A percentile compares a stretch with the other conserved stretches of the same genome.
These are phyloP conservation scores for Tipula confusa DNA, from an alignment of 2,888 invertebrate genomes.

Conservation along the genomic window DNA sequence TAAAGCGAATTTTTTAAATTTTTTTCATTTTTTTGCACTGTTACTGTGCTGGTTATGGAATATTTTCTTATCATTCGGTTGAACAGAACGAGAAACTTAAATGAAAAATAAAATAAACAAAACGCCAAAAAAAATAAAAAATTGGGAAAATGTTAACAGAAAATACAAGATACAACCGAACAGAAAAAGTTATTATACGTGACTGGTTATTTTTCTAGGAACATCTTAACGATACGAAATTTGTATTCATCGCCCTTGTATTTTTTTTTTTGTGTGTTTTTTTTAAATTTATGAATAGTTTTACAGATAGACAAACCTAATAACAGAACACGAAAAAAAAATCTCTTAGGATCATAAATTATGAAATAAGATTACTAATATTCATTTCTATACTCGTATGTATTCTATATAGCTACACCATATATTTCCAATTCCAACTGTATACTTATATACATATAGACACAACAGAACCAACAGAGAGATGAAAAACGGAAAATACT, in stretches of 20 bases:
- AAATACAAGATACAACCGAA: not conserved
- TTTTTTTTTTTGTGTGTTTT: not conserved
- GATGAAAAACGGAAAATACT: not conserved
- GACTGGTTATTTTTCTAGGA: not conserved
- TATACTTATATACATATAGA: not conserved
- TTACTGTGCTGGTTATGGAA: not conserved
- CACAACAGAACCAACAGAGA: not conserved
- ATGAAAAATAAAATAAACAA: not conserved
- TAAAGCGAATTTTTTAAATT: not conserved
- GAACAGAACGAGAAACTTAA: not conserved
- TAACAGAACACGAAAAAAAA: not conserved
- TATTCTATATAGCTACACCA: not conserved
- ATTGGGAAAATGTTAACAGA: not conserved
- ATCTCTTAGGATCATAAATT: slow-evolving; percentile 6
- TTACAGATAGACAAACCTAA: not conserved
- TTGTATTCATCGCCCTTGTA: not conserved
- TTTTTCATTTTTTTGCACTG: not conserved
- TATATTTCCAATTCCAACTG: not conserved
- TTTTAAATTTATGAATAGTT: not conserved
- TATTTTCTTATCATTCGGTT: not conserved
- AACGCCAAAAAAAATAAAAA: not conserved
- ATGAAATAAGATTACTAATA: not conserved
- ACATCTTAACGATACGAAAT: not conserved
- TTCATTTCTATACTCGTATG: not conserved
- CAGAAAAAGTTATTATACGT: not conserved